These are phyloP conservation scores for Coenonympha glycerion DNA, from an alignment of 2,888 invertebrate species.

Conservation along the genomic window DNA sequence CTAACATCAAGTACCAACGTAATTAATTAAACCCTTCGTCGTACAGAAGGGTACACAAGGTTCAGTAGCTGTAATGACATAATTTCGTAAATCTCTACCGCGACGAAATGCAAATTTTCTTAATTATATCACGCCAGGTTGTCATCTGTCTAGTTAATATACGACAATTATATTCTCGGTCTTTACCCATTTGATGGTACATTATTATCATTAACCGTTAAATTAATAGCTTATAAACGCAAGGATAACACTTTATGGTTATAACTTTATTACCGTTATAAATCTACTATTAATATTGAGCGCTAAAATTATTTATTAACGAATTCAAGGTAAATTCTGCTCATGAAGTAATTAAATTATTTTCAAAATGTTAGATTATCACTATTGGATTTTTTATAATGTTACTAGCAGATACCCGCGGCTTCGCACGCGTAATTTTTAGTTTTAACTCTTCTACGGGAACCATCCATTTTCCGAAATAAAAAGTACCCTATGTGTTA, in stretches of 20 bases:
- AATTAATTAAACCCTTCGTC: not conserved
- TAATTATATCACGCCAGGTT: not conserved
- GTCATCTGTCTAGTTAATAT: conserved; percentile 5
- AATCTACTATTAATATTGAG: conserved; percentile 13
- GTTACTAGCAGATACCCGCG: too few relatives aligned
- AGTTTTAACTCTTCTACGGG: too few relatives aligned
- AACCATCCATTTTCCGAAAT: too few relatives aligned
- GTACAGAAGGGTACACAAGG: too few relatives aligned
- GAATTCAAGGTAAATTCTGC: not conserved
- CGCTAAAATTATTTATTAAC: conserved; percentile 10
- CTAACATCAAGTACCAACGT: not conserved
- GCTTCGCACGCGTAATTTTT: too few relatives aligned
- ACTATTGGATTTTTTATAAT: too few relatives aligned
- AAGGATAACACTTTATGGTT: not conserved
- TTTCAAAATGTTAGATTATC: too few relatives aligned
- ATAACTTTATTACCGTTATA: conserved; percentile 14
- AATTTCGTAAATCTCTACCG: not conserved
- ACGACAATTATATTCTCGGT: not conserved
- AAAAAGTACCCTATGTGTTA: too few relatives aligned
- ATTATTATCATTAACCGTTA: conserved; percentile 11
- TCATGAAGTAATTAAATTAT: not conserved
- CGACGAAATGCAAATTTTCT: not conserved
- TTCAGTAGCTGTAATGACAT: not conserved
- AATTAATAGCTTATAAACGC: conserved; percentile 11
- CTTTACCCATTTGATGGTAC: conserved; percentile 1